Evolutionary conservation across 2,797 vertebrate species (phyloP), one percentile per base, ranked within the genome.

Genomic region (Microhierax caerulescens): DNA sequence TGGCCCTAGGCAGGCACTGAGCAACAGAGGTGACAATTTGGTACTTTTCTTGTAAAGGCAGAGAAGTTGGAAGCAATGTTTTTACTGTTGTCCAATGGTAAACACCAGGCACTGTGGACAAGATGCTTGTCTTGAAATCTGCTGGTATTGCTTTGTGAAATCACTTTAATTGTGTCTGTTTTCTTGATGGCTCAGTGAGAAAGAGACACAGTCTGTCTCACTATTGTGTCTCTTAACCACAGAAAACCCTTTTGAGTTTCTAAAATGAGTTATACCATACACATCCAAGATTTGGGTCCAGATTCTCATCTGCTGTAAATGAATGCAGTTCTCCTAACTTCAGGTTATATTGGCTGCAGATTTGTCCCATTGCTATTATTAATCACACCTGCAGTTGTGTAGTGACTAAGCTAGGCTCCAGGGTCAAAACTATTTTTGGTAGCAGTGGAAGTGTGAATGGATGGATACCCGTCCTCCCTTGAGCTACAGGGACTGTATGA

Each of bases 361-460:
- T 79, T 76, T 83, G 77, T 88, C 36, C 39, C 32, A 12, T 90
- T 73, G 65, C 94, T 93, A 15, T 60, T 91, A 76, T 88, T 87
- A 70, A 74, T 95, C 45, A 45, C 59, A 94, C 85, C 77, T 93
- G 59, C 77, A 59, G 23, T 53, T 90, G 85, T 67, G 47, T 14
- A 53, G 77, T 53, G 77, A 59, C 80, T 81, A 17, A 85, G 82
- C 82, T 69, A 67, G 39, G 73, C 64, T 96, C 32, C 39, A 28
- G 72, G 67, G 76, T 56, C 77, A 81, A 64, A 92, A 60, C 39
- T 90, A 91, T 93, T 95, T 96, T 84, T 72, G 77, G 73, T 65
- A 88, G 75, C 85, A 57, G 75, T 63, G 69, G 37, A 95, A 91
- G 53, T 1, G 4, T 56, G 88, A 68, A 69, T 91, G 80, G 91